Evolutionary conservation across 2,888 invertebrate genomes (phyloP).

Genomic region (Plagiodera versicolora): DNA sequence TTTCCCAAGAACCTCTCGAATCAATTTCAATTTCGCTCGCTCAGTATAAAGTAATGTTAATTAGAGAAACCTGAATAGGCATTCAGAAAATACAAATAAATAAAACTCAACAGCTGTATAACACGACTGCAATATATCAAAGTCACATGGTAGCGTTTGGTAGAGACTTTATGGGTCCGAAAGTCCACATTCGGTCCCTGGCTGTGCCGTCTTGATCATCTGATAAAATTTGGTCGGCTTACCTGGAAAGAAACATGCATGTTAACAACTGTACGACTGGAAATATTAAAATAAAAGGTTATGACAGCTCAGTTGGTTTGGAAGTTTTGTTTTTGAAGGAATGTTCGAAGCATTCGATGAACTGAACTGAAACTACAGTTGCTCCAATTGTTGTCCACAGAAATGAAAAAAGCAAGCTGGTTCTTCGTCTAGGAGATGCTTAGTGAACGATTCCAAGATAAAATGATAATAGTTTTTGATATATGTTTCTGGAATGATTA

Average conservation of each 20-base stretch:
- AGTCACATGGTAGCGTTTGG: slow-evolving; percentile 27
- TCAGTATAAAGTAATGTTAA: background rate
- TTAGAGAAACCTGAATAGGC: slow-evolving; percentile 16
- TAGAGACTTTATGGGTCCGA: slow-evolving; percentile 30
- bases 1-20: too few species aligned
- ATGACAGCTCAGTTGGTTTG: slow-evolving; percentile 14
- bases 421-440: too few species aligned
- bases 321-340: background rate
- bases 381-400: too few species aligned
- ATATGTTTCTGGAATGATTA: too few species aligned
- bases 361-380: too few species aligned
- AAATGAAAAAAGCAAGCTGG: too few species aligned
- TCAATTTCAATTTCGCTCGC: too few species aligned
- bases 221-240: slow-evolving; percentile 49
- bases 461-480: too few species aligned
- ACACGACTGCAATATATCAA: slow-evolving; percentile 28
- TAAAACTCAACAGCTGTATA: slow-evolving; percentile 24
- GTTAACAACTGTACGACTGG: slow-evolving; percentile 52
- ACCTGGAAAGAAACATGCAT: slow-evolving; percentile 52
- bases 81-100: slow-evolving; percentile 12
- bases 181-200: slow-evolving; percentile 15
- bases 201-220: slow-evolving; percentile 34
- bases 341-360: background rate
- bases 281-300: slow-evolving; percentile 37
- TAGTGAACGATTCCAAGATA: too few species aligned